phyloP scores from a whole-genome alignment of 2,797 vertebrate species.

The Coilia nasus region DNA sequence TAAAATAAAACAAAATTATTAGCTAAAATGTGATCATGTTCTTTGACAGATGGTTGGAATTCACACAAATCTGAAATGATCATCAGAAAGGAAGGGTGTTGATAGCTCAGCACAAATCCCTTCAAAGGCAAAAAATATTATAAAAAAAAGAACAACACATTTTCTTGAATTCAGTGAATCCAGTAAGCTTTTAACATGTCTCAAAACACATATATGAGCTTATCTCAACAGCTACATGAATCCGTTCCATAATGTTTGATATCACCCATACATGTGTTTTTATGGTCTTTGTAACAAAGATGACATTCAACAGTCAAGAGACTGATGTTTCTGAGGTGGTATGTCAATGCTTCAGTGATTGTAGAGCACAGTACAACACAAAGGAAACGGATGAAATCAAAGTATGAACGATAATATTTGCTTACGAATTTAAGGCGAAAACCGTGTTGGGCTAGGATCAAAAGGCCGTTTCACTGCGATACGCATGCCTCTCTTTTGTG shows the following conservation, averaged over 20 bases:
- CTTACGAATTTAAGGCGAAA: neutral
- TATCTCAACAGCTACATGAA: neutral
- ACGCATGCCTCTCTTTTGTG: neutral
- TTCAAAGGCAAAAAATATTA: constrained; percentile 32
- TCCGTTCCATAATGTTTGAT: neutral
- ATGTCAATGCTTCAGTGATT: neutral
- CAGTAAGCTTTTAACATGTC: constrained; percentile 4
- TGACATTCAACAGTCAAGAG: constrained; percentile 5
- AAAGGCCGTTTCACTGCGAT: neutral
- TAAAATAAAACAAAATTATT: too few species aligned
- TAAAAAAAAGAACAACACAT: neutral
- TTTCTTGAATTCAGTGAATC: neutral
- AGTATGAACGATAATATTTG: neutral
- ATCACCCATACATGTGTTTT: neutral
- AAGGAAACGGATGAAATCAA: neutral
- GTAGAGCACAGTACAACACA: neutral
- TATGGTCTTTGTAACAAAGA: neutral
- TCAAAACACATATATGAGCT: neutral
- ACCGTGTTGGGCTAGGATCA: neutral
- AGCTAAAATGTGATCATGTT: neutral
- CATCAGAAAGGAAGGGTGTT: neutral
- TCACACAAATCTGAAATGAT: constrained; percentile 27
- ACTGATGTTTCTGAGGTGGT: neutral
- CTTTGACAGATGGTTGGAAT: neutral
- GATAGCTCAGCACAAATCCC: neutral